Base-by-base conservation (phyloP, 2,888 invertebrate species). In the Willowsia nigromaculata region DNA sequence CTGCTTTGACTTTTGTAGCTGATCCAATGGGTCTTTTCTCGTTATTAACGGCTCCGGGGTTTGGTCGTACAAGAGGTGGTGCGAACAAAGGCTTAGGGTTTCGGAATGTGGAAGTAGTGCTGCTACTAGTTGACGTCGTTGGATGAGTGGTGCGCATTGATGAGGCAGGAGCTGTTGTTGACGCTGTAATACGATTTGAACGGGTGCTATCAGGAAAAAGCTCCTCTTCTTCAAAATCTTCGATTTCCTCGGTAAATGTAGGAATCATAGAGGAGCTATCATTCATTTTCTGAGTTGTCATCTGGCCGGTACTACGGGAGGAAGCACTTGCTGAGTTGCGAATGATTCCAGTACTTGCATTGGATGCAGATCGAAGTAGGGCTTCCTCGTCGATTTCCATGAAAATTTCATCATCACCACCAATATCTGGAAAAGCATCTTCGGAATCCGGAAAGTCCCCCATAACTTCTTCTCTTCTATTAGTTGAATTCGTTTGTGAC, bases 311-410 rank as follows among this genome's bases (percentile, higher is more conserved):
- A 18, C 37, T 65, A 13, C 50, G n/a, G 1, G 65, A 4, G n/a
- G 59, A 25, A 37, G 40, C 7, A 40, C 3, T 40, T 3, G 4
- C n/a, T 53, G 50, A 9, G 71, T 82, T 53, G 59, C 1, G 33
- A 76, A 56, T 47, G 68, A 2, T 65, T 47, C n/a, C 47, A 27
- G 71, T n/a, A 22, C 18, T 37, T 27, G 53, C 9, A 18, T 30
- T 78, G 0, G 33, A 33, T 30, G 78, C 68, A 15, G 86, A 80
- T 0, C 37, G 40, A 1, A 89, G 33, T n/a, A 88, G 47, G n/a
- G 85, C 88, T 27, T 71, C 59, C 78, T 92, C 92, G 76, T 92
- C 92, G 50, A 92, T 91, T 9, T 91, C 91, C 92, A 92, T 92
- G 50, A 92, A 92, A 25, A 90, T 18, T 47, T 91, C 90, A 47